Base-by-base conservation (phyloP, 2,888 invertebrate species). In the Morpho deidamia region DNA sequence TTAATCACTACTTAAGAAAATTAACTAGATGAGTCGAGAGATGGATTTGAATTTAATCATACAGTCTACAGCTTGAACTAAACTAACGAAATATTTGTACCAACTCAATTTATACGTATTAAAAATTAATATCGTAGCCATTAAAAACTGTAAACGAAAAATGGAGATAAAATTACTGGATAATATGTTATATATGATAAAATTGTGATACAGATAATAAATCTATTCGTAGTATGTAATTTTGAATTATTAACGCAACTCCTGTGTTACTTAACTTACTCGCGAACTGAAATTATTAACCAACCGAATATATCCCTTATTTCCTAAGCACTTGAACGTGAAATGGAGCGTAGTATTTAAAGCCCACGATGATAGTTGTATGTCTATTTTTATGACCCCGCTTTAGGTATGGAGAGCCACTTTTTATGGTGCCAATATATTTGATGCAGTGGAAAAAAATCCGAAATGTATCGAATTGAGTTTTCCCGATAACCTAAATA, bases 201-300 rank as follows among this genome's bases (percentile, higher is more conserved):
- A 23, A 5, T 23, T 23, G 23, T 23, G 23, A 23, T 23, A 23
- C 23, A 23, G 5, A 68, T 70, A 72, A 70, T 67, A 68, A 72
- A 75, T 74, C 73, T 68, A 74, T 73, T 70, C 65, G 53, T 58
- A 58, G 60, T 60, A 61, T 64, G 71, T 86, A 84, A 86, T 85
- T 83, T 79, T 85, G 83, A 86, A 82, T 85, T 86, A 88, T 85
- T 83, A 84, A 87, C 80, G 80, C 74, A 76, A 73, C 74, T 71
- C 71, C 70, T 69, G 70, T 71, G 75, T 73, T 72, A 71, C 76
- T 75, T 74, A 71, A 61, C 68, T 70, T 77, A 81, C 80, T 11
- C 12, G 9, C 10, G 2, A 41, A 43, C 39, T 8, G 8, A 23
- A 23, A 40, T 51, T 44, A 23, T 2, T 11, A 34, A n/a, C 1